Conservation (phyloP, 2,113 vertebrate species). For the Pongo abelii region DNA sequence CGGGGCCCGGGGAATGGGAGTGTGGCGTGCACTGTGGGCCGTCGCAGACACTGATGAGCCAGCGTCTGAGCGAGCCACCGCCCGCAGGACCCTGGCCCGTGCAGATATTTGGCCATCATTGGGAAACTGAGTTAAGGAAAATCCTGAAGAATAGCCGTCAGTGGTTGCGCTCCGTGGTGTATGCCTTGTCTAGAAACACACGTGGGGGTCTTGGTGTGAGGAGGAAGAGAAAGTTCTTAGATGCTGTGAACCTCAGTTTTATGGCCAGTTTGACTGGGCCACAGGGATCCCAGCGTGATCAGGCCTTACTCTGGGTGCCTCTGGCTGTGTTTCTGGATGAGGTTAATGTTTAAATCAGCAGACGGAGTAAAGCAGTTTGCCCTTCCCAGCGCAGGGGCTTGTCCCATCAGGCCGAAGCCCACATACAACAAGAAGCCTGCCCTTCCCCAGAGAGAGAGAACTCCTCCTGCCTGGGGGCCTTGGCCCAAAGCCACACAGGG, state of each 20-base stretch:
- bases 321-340: neutral
- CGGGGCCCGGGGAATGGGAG: accelerated
- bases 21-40: accelerated
- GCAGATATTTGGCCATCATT: accelerated
- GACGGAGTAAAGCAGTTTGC: too few relatives aligned
- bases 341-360: neutral
- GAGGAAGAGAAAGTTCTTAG: too few relatives aligned
- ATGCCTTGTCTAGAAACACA: accelerated
- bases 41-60: accelerated
- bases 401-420: too few relatives aligned
- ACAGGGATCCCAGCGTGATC: neutral
- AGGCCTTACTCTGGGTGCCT: neutral
- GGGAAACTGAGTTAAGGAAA: neutral
- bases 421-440: neutral
- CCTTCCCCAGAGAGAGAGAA: neutral
- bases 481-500: neutral
- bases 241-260: neutral
- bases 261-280: neutral
- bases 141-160: neutral
- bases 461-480: too few relatives aligned
- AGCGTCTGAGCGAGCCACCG: neutral
- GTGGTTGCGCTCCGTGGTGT: accelerated
- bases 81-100: neutral
- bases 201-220: neutral
- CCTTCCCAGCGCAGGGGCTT: neutral